phyloP scores from a whole-genome alignment of 2,113 vertebrate genomes.

The Drymodes brunneopygia region DNA sequence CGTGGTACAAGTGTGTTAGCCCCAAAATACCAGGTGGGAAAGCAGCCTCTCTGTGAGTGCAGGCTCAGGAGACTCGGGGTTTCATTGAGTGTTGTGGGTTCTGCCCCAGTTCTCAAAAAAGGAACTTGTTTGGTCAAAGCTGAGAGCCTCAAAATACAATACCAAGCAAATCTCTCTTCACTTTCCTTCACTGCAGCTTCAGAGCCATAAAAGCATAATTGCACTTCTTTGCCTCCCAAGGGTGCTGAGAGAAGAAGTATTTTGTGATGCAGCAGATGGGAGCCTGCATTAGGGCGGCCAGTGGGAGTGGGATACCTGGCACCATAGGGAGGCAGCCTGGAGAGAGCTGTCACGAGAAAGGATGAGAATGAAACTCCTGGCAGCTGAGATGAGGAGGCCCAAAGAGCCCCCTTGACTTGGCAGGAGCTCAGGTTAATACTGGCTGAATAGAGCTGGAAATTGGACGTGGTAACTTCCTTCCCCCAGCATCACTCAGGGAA shows the following conservation, averaged over 20 bases:
- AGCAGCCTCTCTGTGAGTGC: background rate
- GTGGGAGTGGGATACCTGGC: background rate
- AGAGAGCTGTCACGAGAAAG: background rate
- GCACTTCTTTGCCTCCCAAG: background rate
- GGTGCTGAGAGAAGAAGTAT: background rate
- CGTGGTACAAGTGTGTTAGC: background rate
- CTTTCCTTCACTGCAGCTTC: background rate
- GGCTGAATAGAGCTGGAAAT: constrained; percentile 28
- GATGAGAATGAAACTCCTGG: background rate
- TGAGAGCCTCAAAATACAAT: background rate
- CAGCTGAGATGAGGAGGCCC: background rate
- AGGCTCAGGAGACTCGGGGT: accelerated
- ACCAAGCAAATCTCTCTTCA: background rate
- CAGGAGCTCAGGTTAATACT: background rate
- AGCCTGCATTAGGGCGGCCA: accelerated
- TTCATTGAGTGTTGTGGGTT: accelerated
- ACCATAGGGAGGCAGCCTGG: background rate
- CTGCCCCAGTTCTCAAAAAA: background rate
- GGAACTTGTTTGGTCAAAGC: background rate
- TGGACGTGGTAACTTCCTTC: constrained; percentile 35
- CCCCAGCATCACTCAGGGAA: constrained; percentile 12
- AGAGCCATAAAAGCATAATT: background rate
- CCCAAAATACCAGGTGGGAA: background rate
- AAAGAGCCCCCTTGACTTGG: background rate
- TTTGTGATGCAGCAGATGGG: background rate